Evolutionary conservation across 2,113 vertebrate genomes (phyloP), one percentile per base, ranked within the genome.

Genomic region (Notarius quadriscutis): DNA sequence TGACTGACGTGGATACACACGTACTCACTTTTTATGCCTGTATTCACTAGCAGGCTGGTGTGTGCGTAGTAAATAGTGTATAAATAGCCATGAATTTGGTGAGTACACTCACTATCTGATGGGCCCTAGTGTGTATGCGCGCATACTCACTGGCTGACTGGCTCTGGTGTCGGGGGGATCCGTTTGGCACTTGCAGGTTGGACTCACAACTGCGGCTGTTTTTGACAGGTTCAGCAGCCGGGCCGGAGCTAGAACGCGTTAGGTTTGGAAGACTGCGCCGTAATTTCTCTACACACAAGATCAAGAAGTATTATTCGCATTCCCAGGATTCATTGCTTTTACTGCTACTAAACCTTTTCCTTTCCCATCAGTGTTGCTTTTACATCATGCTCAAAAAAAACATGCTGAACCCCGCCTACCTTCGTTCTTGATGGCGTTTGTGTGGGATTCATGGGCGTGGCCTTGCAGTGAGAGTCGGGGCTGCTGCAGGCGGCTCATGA

Each of bases 151-250:
- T 97, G 77, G 97, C 95, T 94, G 98, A 97, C 91, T 97, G 97
- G 94, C 51, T 93, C 94, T 98, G 97, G 92, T 98, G 97, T 82
- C 97, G 95, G 90, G 97, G 96, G 86, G 97, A 97, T 91, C 98
- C 98, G 62, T 99, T 99, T 95, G 97, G 97, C 96, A 99, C 96
- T 95, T 99, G 98, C 89, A 99, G 96, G 94, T 98, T 99, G 91
- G 98, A 98, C 91, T 99, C 98, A 77, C 92, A 95, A 91, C 97
- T 99, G 94, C 97, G 96, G 91, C 98, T 99, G 95, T 97, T 99
- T 95, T 98, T 99, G 89, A 99, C 97, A 18, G 97, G 96, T 92
- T 99, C 98, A 67, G 94, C 94, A 2, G 84, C 60, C 93, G 97
- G 97, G 80, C 95, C 94, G 10, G 84, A 95, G 60, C 95, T 82